Evolutionary conservation across 2,797 vertebrate genomes (phyloP), one percentile per base, ranked within the genome.

Genomic region (Triplophysa yarkandensis): DNA sequence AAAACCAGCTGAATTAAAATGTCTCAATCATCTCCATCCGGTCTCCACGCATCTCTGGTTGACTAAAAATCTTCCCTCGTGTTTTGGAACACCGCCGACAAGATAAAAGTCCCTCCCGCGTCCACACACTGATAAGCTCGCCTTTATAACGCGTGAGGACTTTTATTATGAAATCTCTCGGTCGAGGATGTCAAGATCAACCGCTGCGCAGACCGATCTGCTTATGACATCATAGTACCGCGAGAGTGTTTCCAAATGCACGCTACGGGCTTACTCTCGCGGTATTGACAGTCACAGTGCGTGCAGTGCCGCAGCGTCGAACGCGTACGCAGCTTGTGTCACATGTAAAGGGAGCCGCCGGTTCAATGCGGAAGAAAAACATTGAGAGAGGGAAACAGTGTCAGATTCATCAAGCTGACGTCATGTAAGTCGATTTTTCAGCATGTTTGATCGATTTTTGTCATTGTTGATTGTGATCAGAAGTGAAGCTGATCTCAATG

Each of bases 291-390:
- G 41, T 17, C 41, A 43, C 36, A 11, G 34, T 11, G 10, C 13
- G 11, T 39, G 36, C 36, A 39, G 36, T 11, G 10, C 11, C 36
- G 34, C 10, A 11, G 0, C 0, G 10, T 36, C 39, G 4, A 16
- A 41, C 39, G 6, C 8, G 11, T 43, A 75, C 77, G 74, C 63
- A 77, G 78, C 55, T 71, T 41, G 78, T 78, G 78, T 82, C 72
- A 78, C 80, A 61, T 69, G 74, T 68, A 71, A 78, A 76, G 66
- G 65, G 50, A 54, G 67, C 81, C 77, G 61, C 81, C 77, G 61
- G 63, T 58, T 43, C 36, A 75, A 71, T 61, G 62, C 65, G 83
- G 77, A 84, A 82, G 75, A 2, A 60, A 71, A 78, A 77, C 6
- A 68, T 34, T 30, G 52, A 48, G 21, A 27, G 30, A 21, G 54